Percentiles rank a stretch among this genome's conserved stretches.
These are phyloP conservation scores for Accipiter badius DNA, from an alignment of 2,797 vertebrate genomes.

Conservation along the genomic window DNA sequence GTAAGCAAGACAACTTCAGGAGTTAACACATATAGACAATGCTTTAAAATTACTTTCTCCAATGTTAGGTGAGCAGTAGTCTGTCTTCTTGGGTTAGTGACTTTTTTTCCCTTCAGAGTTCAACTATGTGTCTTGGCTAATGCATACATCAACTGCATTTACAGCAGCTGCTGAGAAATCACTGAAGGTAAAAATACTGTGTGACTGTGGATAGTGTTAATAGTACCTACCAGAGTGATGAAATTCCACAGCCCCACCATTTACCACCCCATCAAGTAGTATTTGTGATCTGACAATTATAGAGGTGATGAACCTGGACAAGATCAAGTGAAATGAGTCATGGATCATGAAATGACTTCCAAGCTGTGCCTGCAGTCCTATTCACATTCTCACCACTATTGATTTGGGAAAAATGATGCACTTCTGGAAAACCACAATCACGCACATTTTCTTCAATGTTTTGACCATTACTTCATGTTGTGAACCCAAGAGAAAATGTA, in stretches of 20 bases:
- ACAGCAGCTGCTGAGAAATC: not conserved
- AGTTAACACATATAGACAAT: not conserved
- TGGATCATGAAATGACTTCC: not conserved
- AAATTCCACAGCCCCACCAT: not conserved
- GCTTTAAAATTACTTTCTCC: not conserved
- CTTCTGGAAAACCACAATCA: not conserved
- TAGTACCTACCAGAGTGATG: fast-evolving
- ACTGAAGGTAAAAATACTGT: not conserved
- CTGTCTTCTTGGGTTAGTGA: not conserved
- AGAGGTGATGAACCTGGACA: not conserved
- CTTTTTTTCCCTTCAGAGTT: not conserved
- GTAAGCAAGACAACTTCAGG: not conserved
- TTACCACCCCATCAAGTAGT: not conserved
- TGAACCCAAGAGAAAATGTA: not conserved
- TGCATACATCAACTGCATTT: not conserved
- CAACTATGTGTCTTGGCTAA: not conserved
- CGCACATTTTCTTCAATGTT: not conserved
- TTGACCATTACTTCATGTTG: not conserved
- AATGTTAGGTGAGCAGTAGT: not conserved
- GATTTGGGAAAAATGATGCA: not conserved
- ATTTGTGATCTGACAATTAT: not conserved
- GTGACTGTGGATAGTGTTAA: not conserved
- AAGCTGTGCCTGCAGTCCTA: not conserved
- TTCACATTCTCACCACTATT: not conserved
- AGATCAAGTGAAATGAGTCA: not conserved